Evolutionary conservation across 2,113 vertebrate species (phyloP), one percentile per base, ranked within the genome.

Genomic region (Lethenteron reissneri): DNA sequence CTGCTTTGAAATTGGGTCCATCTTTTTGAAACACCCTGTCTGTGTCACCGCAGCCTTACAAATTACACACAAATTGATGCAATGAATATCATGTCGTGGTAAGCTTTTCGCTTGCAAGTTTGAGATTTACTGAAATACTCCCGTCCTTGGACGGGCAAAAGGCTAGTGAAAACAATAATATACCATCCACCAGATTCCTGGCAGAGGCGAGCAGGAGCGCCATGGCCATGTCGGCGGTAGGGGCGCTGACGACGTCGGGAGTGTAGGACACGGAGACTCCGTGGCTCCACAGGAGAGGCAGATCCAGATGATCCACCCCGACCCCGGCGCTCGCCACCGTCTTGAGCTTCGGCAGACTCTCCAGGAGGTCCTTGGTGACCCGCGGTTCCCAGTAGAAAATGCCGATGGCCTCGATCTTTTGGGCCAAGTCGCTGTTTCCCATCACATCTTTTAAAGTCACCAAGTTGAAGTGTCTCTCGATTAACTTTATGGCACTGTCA

Each of bases 151-250:
- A 41, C 41, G 41, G 41, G 41, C 5, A 41, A 5, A 41, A 41
- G 41, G 41, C 41, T 41, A 41, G 41, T n/a, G 64, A 68, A n/a
- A 68, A 68, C 62, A n/a, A n/a, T 10, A n/a, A 68, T 17, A 17
- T 79, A 87, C 84, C 84, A 79, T 85, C 79, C 3, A 85, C 19
- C 1, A 88, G 72, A 64, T 78, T 84, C 57, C 82, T 79, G 57
- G 87, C 86, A 2, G 85, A 84, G 2, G 84, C 83, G 70, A 91
- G 78, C 64, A 89, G 80, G 73, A 88, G 76, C 58, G 78, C 81
- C 83, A 87, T 82, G 19, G 78, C 87, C 1, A 85, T 76, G 56
- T 87, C 85, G 11, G 87, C 88, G 2, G 83, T 86, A 64, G 85
- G 74, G 14, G 77, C 76, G 0, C 77, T 80, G 71, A 88, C 85